phyloP scores from a whole-genome alignment of 2,113 vertebrate species.

The Odontophorus gujanensis region DNA sequence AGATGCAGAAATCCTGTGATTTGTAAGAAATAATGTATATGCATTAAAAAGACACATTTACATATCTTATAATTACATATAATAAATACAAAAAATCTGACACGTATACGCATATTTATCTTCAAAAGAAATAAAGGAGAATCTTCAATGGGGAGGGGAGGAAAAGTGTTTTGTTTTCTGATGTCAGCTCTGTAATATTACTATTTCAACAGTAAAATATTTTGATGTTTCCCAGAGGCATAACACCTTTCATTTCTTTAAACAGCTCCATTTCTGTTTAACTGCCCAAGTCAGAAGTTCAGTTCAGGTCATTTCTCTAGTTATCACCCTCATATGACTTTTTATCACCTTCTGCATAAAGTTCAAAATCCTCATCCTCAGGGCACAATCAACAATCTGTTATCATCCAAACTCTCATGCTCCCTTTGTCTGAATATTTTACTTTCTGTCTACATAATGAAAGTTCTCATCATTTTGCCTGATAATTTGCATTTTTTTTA shows the following conservation, averaged over 20 bases:
- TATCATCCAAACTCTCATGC: neutral
- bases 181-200: neutral
- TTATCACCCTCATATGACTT: neutral
- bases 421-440: neutral
- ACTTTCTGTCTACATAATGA: neutral
- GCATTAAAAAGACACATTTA: neutral
- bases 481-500: neutral
- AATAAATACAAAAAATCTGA: neutral
- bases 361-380: neutral
- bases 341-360: neutral
- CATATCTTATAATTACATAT: neutral
- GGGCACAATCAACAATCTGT: neutral
- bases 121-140: neutral
- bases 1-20: neutral
- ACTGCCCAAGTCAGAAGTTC: neutral
- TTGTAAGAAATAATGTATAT: neutral
- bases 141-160: neutral
- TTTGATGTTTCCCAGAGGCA: neutral
- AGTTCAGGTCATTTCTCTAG: neutral
- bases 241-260: neutral
- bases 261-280: neutral
- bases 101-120: neutral
- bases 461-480: neutral
- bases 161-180: neutral
- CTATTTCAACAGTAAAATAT: neutral